Evolutionary conservation across 2,888 invertebrate genomes (phyloP).

Genomic region (Mythimna vitellina): DNA sequence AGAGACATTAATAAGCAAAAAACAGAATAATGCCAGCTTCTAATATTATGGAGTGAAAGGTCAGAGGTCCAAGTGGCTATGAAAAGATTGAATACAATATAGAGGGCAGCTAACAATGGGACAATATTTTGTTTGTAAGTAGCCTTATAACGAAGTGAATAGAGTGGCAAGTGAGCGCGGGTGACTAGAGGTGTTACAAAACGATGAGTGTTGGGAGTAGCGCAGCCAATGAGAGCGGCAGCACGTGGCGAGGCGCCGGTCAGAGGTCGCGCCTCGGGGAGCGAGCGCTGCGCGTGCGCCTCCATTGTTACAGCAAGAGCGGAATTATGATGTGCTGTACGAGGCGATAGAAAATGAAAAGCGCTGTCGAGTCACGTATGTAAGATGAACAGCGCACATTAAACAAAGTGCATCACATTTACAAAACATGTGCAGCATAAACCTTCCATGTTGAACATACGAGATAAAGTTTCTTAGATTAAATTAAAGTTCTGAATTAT

Average conservation of each 20-base stretch:
- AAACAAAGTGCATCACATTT: constrained; percentile 55
- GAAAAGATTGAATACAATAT: constrained; percentile 57
- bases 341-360: constrained; percentile 53
- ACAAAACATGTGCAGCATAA: constrained; percentile 44
- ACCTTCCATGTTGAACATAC: constrained; percentile 34
- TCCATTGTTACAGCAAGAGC: constrained; percentile 69
- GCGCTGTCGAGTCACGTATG: constrained; percentile 57
- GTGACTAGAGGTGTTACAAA: constrained; percentile 65
- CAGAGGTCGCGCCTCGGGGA: constrained; percentile 83
- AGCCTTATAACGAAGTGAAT: constrained; percentile 51
- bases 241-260: constrained; percentile 83
- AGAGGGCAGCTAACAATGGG: constrained; percentile 59
- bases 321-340: constrained; percentile 62
- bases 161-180: constrained; percentile 57
- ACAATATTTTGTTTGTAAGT: constrained; percentile 61
- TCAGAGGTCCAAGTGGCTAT: constrained; percentile 52
- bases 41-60: constrained; percentile 55
- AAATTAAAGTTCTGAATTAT: constrained; percentile 38
- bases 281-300: constrained; percentile 64
- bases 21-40: constrained; percentile 45
- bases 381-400: constrained; percentile 49
- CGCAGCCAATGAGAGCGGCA: constrained; percentile 83
- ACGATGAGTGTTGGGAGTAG: constrained; percentile 75
- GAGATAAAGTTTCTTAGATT: constrained; percentile 38
- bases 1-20: constrained; percentile 40